Base-by-base conservation (phyloP, 2,797 vertebrate species). In the Gambelia wislizenii region DNA sequence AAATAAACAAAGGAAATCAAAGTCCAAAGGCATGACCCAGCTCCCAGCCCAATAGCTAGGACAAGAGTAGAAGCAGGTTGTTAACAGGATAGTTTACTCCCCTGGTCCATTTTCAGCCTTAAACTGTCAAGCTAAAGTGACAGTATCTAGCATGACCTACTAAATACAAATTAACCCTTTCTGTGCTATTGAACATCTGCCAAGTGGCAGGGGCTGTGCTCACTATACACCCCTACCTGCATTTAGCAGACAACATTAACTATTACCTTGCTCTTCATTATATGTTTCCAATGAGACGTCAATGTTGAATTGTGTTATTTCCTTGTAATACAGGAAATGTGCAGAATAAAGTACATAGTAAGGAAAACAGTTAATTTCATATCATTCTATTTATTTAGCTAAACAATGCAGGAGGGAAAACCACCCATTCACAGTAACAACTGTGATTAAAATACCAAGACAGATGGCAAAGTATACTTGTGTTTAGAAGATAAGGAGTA, bases 381-480 rank as follows among this genome's bases (percentile, higher is more conserved):
- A 87, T 0, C 0, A 6, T 27, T 6, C 0, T 64, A 42, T 83
- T 84, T 49, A 59, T 13, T 56, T 39, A 67, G 18, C 1, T 18
- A 83, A 64, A 30, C 44, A 83, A 3, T n/a, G 7, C 44, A 72
- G 86, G 59, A 10, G 36, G 10, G 18, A 85, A 85, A 70, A 30
- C 18, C 22, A 70, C 4, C 59, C 52, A 86, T 80, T 86, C 33
- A 81, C 47, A 67, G 78, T 39, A 20, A 47, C 80, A 75, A 79
- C 52, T 67, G 36, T 75, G 69, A 76, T 82, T 82, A 89, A 86
- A 86, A 89, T 56, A 67, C 39, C 30, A 85, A 74, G 85, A 74
- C 91, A 87, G 78, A 89, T 89, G 89, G 69, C 52, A 69, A 89
- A 85, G 86, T 36, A 77, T n/a, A 54, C 82, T 69, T 27, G 42